These are phyloP conservation scores for Talpa occidentalis DNA, from an alignment of 2,113 vertebrate species.

Conservation along the genomic window DNA sequence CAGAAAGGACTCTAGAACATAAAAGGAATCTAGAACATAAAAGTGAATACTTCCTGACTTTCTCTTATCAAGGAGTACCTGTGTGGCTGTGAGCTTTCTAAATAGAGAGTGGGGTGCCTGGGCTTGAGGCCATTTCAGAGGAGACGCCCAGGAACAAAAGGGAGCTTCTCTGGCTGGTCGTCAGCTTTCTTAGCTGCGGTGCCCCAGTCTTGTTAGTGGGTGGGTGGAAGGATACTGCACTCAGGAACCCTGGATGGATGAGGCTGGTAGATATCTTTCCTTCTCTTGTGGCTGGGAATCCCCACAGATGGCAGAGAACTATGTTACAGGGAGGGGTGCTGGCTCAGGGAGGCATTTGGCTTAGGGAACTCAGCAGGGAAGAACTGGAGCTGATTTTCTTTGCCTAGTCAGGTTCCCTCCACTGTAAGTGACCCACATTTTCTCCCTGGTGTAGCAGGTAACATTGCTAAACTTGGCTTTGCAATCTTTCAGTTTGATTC, in stretches of 20 bases:
- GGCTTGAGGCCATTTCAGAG: not conserved
- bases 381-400: not conserved
- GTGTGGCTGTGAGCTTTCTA: slow-evolving; percentile 1
- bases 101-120: not conserved
- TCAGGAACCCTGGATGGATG: not conserved
- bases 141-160: not conserved
- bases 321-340: not conserved
- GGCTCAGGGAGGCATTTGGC: not conserved
- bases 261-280: not conserved
- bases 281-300: not conserved
- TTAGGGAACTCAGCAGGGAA: not conserved
- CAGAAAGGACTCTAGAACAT: slow-evolving; percentile 10
- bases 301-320: not conserved
- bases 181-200: not conserved
- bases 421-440: not conserved
- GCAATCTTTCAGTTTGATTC: not conserved
- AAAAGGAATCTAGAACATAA: slow-evolving; percentile 39
- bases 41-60: not conserved
- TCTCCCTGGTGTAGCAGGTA: not conserved
- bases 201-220: not conserved
- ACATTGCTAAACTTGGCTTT: not conserved
- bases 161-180: not conserved
- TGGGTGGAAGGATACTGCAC: not conserved
- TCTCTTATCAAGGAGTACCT: not conserved
- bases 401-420: not conserved